Evolutionary conservation across 2,888 invertebrate species (phyloP).

Genomic region (Phyto melanocephala): DNA sequence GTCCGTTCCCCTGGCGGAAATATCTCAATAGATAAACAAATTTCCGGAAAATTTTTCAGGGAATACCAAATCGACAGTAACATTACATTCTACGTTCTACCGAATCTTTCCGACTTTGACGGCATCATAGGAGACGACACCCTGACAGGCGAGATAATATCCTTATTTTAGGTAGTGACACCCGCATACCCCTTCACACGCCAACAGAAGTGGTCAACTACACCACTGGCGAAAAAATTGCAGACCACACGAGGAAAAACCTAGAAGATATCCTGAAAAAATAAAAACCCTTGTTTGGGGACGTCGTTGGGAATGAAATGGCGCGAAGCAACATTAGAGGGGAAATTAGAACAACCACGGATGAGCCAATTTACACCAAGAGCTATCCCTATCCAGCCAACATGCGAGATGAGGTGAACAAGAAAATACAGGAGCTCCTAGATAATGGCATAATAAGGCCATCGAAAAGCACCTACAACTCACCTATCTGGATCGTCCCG

Average conservation of each 20-base stretch:
- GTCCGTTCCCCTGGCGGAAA: no score
- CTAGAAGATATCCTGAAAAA: not conserved
- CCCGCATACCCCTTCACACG: not conserved
- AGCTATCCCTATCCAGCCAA: conserved; percentile 73
- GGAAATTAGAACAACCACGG: conserved; percentile 69
- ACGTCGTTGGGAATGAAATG: not conserved
- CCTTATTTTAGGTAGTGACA: not conserved
- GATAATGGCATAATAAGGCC: conserved; percentile 69
- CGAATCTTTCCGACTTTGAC: not conserved
- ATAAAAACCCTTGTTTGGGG: not conserved
- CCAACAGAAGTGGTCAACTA: not conserved
- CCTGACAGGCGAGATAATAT: not conserved
- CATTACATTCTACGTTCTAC: not conserved
- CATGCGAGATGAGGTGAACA: conserved; percentile 71
- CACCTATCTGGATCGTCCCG: no score
- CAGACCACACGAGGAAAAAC: not conserved
- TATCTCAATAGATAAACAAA: no score
- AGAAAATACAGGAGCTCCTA: conserved; percentile 71
- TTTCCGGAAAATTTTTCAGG: no score
- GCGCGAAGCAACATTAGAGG: not conserved
- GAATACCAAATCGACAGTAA: not conserved
- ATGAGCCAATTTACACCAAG: conserved; percentile 71
- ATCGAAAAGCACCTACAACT: no score
- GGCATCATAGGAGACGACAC: not conserved
- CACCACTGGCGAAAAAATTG: not conserved